Evolutionary conservation across 2,888 invertebrate genomes (phyloP).

Genomic region (Metacarcinus magister): DNA sequence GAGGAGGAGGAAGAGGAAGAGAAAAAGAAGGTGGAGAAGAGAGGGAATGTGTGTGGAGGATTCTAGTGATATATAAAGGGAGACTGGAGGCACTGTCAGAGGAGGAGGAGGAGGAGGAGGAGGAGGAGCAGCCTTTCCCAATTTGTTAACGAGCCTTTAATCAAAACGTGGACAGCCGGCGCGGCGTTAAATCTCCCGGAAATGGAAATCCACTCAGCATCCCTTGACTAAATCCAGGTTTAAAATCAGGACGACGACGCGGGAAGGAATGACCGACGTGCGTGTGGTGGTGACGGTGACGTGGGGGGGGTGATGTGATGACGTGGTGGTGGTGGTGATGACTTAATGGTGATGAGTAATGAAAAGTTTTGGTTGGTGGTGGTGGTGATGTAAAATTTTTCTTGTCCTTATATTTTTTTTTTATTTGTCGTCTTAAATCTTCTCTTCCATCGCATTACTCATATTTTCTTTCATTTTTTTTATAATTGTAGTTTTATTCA

Average conservation of each 20-base stretch:
- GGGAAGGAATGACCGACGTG: too few species aligned
- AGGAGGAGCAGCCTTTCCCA: slow-evolving; percentile 26
- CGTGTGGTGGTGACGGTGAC: too few species aligned
- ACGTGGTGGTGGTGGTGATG: too few species aligned
- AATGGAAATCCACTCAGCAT: not conserved
- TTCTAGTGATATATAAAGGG: not conserved
- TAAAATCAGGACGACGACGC: too few species aligned
- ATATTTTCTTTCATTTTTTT: not conserved
- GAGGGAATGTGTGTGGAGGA: not conserved
- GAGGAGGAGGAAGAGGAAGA: not conserved
- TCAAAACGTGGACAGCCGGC: slow-evolving; percentile 50
- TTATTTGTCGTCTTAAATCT: not conserved
- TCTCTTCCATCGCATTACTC: not conserved
- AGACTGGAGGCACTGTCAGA: not conserved
- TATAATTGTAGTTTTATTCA: not conserved
- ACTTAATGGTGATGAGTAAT: not conserved
- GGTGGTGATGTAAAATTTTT: not conserved
- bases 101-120: slow-evolving; percentile 15
- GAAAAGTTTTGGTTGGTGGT: too few species aligned
- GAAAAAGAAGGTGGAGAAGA: not conserved
- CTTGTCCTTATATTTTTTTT: not conserved
- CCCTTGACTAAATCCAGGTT: too few species aligned
- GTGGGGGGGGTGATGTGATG: too few species aligned
- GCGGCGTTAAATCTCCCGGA: not conserved
- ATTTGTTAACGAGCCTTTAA: slow-evolving; percentile 65